These are phyloP conservation scores for Imbricaverruca yamaguchii DNA, from an alignment of 2,888 invertebrate genomes.

Conservation along the genomic window DNA sequence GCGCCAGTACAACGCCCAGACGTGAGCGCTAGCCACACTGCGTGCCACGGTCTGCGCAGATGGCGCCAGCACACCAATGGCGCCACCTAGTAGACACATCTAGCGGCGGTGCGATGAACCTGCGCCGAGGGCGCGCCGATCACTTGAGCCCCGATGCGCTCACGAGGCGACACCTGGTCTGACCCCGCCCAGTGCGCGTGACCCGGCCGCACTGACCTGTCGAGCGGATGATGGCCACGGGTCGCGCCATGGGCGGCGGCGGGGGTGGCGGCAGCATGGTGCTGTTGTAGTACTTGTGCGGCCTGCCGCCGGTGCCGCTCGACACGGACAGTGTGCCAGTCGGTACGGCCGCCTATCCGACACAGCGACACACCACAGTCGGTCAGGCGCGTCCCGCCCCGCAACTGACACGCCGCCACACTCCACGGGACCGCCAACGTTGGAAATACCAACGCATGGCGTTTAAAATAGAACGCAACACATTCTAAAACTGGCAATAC, in stretches of 20 bases:
- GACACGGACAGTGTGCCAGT: slow-evolving; percentile 30
- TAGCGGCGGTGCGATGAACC: too few species aligned
- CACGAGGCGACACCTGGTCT: too few species aligned
- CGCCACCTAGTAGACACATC: too few species aligned
- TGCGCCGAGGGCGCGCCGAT: too few species aligned
- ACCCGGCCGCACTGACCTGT: slow-evolving; percentile 52
- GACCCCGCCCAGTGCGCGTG: too few species aligned
- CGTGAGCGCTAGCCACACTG: too few species aligned
- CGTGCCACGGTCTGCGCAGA: too few species aligned
- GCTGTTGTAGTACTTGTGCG: slow-evolving; percentile 43
- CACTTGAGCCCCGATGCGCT: too few species aligned
- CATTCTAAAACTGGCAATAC: slow-evolving; percentile 32
- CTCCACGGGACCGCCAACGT: not conserved
- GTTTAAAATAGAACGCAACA: not conserved
- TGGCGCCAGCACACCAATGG: too few species aligned
- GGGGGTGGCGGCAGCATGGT: slow-evolving; percentile 93
- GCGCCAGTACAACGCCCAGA: too few species aligned
- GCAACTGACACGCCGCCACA: slow-evolving; percentile 30
- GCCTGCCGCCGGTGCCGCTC: slow-evolving; percentile 7
- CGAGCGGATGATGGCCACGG: slow-evolving; percentile 90
- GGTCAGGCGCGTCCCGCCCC: slow-evolving; percentile 22
- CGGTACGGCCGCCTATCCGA: slow-evolving; percentile 46
- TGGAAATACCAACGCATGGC: too few species aligned
- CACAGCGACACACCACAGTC: slow-evolving; percentile 40
- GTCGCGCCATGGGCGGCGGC: slow-evolving; percentile 90